A percentile compares a stretch with the other conserved stretches of the same genome.
phyloP scores from a whole-genome alignment of 2,797 vertebrate genomes.

The Lophotriccus pileatus region DNA sequence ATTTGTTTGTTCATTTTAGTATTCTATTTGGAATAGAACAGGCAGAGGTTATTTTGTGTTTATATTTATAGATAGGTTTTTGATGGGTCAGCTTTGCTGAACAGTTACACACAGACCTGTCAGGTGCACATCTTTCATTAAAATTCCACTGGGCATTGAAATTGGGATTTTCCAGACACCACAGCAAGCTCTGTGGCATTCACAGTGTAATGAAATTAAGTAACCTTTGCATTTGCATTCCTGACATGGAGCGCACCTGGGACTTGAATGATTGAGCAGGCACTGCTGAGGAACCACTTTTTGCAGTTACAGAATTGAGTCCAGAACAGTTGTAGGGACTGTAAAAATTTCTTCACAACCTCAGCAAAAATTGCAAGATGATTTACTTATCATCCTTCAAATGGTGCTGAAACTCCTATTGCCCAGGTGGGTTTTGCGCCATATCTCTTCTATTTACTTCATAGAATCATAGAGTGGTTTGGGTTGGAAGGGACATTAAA shows the following conservation, averaged over 20 bases:
- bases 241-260: background rate
- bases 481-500: background rate
- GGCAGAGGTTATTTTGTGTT: background rate
- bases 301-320: background rate
- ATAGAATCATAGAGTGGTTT: background rate
- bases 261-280: background rate
- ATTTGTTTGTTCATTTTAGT: background rate
- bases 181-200: background rate
- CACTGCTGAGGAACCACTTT: background rate
- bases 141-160: background rate
- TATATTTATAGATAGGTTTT: background rate
- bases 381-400: background rate
- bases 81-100: background rate
- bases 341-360: background rate
- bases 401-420: background rate
- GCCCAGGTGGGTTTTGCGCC: background rate
- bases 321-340: background rate
- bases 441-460: background rate
- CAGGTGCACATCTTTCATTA: background rate
- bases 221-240: background rate
- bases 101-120: background rate
- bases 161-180: background rate
- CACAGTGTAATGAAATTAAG: background rate
- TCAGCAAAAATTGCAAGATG: background rate
- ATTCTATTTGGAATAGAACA: background rate